Evolutionary conservation across 2,797 vertebrate genomes (phyloP).

Genomic region (Uromys caudimaculatus): DNA sequence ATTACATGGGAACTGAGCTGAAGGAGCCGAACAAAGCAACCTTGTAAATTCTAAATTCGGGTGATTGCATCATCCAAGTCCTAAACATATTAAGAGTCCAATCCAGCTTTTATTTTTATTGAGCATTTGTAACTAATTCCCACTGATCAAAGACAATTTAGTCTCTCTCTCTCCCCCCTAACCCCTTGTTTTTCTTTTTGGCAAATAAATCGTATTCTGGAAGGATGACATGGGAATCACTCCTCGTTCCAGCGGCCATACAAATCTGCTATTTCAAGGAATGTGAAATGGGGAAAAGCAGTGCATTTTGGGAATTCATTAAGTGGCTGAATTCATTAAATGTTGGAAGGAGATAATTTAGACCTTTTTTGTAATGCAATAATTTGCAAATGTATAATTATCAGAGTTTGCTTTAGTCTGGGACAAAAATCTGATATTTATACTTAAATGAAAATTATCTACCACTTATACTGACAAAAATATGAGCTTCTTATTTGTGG

Average conservation of each 20-base stretch:
- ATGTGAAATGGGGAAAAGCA: conserved; percentile 1
- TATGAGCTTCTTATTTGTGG: conserved; percentile 60
- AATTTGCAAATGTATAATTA: conserved; percentile 46
- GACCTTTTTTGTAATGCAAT: conserved; percentile 67
- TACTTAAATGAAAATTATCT: conserved; percentile 77
- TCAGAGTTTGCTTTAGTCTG: conserved; percentile 61
- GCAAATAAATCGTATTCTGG: conserved; percentile 62
- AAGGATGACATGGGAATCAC: conserved; percentile 71
- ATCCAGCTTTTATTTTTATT: conserved; percentile 76
- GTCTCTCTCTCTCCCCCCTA: not conserved
- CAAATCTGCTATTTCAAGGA: conserved; percentile 22
- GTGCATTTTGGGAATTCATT: conserved; percentile 67
- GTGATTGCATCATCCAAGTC: conserved; percentile 55
- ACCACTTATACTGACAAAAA: conserved; percentile 70
- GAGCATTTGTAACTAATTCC: conserved; percentile 77
- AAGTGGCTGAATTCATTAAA: conserved; percentile 70
- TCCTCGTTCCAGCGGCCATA: conserved; percentile 54
- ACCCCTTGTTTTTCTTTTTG: conserved; percentile 74
- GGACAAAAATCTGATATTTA: conserved; percentile 77
- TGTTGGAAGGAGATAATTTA: conserved; percentile 64
- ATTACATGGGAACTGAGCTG: conserved; percentile 76
- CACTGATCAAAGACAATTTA: conserved; percentile 76
- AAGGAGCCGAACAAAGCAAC: conserved; percentile 66
- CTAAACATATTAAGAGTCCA: conserved; percentile 55
- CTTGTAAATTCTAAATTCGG: conserved; percentile 81